A percentile compares a stretch with the other conserved stretches of the same genome.
These are phyloP conservation scores for Mus pahari DNA, from an alignment of 2,113 vertebrate species.

Conservation along the genomic window DNA sequence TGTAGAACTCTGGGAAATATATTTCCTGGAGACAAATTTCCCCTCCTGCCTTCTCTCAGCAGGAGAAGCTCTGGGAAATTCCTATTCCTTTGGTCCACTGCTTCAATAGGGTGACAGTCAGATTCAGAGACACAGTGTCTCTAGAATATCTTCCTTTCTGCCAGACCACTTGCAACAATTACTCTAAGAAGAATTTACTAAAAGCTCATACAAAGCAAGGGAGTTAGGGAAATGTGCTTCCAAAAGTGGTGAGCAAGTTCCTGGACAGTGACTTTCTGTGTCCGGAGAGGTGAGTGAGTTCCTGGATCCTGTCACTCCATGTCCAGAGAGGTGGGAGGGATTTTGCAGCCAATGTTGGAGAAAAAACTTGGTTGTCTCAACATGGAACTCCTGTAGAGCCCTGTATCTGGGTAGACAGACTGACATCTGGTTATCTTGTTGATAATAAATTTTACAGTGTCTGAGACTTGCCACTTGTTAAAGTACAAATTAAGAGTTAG, in stretches of 20 bases:
- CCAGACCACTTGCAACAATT: background rate
- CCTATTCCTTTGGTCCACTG: background rate
- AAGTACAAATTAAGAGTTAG: background rate
- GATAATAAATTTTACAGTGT: background rate
- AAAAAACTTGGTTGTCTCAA: background rate
- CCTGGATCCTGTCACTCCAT: fast-evolving
- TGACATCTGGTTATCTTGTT: background rate
- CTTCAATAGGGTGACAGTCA: background rate
- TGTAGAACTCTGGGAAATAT: background rate
- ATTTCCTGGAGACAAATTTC: background rate
- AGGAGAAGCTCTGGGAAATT: background rate
- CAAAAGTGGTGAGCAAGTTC: too few species aligned
- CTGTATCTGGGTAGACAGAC: background rate
- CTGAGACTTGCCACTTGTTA: background rate
- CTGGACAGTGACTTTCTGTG: too few species aligned
- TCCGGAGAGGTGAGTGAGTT: too few species aligned
- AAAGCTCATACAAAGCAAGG: background rate
- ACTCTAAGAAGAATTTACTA: background rate
- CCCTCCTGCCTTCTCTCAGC: background rate
- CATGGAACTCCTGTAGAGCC: background rate
- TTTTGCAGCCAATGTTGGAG: background rate
- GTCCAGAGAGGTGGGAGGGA: too few species aligned
- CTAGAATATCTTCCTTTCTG: background rate
- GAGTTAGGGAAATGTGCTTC: background rate
- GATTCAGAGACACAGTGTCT: background rate